Evolutionary conservation across 1,140 invertebrate genomes (phyloP).

Genomic region (Sycophila sp.): DNA sequence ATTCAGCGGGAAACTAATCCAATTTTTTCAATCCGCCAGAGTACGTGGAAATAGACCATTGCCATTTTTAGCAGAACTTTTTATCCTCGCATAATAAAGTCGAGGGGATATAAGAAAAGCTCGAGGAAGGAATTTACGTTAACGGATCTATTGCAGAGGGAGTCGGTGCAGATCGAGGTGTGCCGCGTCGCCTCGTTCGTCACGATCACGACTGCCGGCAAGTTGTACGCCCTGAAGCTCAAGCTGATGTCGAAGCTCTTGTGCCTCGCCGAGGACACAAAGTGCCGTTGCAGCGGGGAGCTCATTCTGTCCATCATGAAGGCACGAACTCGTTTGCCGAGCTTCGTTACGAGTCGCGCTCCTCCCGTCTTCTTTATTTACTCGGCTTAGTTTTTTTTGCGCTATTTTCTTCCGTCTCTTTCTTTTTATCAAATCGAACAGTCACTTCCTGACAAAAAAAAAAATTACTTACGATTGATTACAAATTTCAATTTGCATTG

Average conservation of each 20-base stretch:
- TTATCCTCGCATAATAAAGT: no score
- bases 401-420: no score
- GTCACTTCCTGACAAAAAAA: no score
- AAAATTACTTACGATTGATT: no score
- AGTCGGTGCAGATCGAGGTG: constrained; percentile 38
- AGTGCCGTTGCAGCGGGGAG: constrained; percentile 16
- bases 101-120: no score
- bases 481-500: no score
- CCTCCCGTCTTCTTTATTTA: no score
- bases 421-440: no score
- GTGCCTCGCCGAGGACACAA: constrained; percentile 27
- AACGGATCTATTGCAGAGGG: no score
- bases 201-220: constrained; percentile 45
- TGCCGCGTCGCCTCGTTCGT: constrained; percentile 45
- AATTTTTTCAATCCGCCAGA: neutral
- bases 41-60: neutral
- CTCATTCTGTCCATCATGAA: constrained; percentile 45
- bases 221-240: constrained; percentile 45
- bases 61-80: neutral
- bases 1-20: no score
- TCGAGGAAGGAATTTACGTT: no score
- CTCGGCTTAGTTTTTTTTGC: no score
- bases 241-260: constrained; percentile 42
- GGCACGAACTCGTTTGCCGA: constrained; percentile 17
- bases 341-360: neutral